phyloP scores from a whole-genome alignment of 2,888 invertebrate species.

The Trichogramma evanescens region DNA sequence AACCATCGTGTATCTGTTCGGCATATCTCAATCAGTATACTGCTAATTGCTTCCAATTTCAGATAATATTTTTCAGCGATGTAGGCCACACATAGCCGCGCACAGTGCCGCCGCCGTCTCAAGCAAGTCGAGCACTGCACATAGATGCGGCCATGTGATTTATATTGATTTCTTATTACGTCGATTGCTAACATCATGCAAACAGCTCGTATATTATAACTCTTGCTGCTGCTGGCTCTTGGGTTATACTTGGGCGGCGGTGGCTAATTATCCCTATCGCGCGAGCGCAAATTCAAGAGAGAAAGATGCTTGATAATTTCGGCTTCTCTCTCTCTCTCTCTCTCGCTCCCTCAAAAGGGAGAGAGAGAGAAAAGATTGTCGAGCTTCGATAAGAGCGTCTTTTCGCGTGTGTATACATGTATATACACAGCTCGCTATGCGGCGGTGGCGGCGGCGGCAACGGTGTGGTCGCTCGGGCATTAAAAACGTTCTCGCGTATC shows the following conservation, averaged over 20 bases:
- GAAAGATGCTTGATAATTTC: conserved; percentile 13
- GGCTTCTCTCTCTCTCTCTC: neutral
- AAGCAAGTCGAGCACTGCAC: neutral
- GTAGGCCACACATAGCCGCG: no score
- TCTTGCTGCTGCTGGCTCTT: no score
- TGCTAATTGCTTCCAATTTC: no score
- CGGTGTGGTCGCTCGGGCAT: neutral
- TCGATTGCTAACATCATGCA: no score
- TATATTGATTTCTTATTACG: no score
- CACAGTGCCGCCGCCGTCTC: no score
- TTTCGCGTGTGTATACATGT: conserved; percentile 15
- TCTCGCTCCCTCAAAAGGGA: neutral
- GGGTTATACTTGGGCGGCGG: conserved; percentile 19
- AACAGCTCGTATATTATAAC: no score
- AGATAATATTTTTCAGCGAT: no score
- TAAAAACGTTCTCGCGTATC: conserved; percentile 14
- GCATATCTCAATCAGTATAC: no score
- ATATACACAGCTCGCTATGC: neutral
- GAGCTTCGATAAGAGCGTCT: conserved; percentile 17
- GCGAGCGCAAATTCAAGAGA: conserved; percentile 17
- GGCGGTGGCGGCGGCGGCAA: conserved; percentile 2
- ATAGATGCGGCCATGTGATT: neutral
- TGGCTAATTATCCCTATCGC: conserved; percentile 38
- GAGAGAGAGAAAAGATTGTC: conserved; percentile 15
- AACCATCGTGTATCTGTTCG: no score